These are phyloP conservation scores for Stenichneumon culpator DNA, from an alignment of 2,888 invertebrate species.

Conservation along the genomic window DNA sequence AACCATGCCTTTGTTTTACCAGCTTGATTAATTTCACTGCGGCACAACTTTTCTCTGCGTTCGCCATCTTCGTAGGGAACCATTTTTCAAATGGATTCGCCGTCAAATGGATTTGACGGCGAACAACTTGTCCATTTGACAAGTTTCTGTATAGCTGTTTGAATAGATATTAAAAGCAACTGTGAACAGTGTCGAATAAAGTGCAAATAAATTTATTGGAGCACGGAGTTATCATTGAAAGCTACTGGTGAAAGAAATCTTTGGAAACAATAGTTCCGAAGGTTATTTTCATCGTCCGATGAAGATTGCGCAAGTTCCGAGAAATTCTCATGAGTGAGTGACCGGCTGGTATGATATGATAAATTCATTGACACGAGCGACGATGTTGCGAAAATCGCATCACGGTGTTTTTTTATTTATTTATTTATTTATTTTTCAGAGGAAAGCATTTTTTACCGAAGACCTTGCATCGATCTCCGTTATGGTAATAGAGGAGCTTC, in stretches of 20 bases:
- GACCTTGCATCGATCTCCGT: constrained; percentile 90
- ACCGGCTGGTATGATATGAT: not conserved
- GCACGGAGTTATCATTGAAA: not conserved
- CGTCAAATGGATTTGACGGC: not conserved
- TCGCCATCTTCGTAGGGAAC: too few relatives aligned
- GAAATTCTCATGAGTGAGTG: not conserved
- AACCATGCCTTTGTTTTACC: constrained; percentile 48
- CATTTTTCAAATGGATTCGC: too few relatives aligned
- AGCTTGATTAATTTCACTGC: not conserved
- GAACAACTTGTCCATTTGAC: not conserved
- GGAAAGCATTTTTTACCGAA: constrained; percentile 90
- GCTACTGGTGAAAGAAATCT: not conserved
- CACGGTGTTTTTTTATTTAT: constrained; percentile 77
- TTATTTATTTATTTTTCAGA: too few relatives aligned
- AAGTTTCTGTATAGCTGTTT: not conserved
- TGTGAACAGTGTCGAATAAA: not conserved
- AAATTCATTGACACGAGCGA: not conserved
- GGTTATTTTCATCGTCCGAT: not conserved
- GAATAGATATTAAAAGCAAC: not conserved
- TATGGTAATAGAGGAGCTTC: constrained; percentile 89
- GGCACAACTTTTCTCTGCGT: too few relatives aligned
- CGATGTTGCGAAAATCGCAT: not conserved
- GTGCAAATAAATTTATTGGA: not conserved
- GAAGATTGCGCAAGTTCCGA: not conserved
- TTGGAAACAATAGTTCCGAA: not conserved